Evolutionary conservation across 2,888 invertebrate species (phyloP).

Genomic region (Ecliptopera silaceata): DNA sequence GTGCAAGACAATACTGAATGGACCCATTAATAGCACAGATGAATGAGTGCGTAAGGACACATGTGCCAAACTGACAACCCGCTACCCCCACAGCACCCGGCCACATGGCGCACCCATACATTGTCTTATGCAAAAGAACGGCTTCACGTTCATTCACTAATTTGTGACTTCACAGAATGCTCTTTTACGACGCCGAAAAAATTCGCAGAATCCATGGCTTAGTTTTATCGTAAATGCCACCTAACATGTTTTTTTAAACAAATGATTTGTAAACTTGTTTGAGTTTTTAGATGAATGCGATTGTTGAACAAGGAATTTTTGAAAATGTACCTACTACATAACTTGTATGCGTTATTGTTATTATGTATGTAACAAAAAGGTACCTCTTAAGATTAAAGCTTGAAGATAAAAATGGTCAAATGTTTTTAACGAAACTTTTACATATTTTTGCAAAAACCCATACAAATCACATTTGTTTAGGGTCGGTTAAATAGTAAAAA

Average conservation of each 20-base stretch:
- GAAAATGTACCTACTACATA: no score
- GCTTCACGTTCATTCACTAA: constrained; percentile 69
- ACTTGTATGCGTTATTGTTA: no score
- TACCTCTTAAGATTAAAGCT: no score
- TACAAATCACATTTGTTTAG: no score
- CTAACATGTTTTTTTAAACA: no score
- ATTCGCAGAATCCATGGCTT: constrained; percentile 44
- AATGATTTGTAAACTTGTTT: constrained; percentile 27
- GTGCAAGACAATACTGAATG: constrained; percentile 80
- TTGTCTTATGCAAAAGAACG: constrained; percentile 75
- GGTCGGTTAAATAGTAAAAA: no score
- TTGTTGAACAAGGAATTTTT: no score
- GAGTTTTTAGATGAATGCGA: constrained; percentile 19
- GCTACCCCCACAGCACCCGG: constrained; percentile 58
- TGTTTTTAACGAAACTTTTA: no score
- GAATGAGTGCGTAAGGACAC: constrained; percentile 77
- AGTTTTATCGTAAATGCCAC: constrained; percentile 43
- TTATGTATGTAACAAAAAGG: no score
- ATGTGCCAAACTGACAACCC: constrained; percentile 65
- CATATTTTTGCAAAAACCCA: no score
- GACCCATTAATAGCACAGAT: constrained; percentile 77
- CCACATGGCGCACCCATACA: constrained; percentile 65
- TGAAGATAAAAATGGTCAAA: no score
- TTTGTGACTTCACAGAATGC: constrained; percentile 69
- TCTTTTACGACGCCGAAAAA: constrained; percentile 58